Evolutionary conservation across 1,140 invertebrate species (phyloP).

Genomic region (Amphibalanus amphitrite): DNA sequence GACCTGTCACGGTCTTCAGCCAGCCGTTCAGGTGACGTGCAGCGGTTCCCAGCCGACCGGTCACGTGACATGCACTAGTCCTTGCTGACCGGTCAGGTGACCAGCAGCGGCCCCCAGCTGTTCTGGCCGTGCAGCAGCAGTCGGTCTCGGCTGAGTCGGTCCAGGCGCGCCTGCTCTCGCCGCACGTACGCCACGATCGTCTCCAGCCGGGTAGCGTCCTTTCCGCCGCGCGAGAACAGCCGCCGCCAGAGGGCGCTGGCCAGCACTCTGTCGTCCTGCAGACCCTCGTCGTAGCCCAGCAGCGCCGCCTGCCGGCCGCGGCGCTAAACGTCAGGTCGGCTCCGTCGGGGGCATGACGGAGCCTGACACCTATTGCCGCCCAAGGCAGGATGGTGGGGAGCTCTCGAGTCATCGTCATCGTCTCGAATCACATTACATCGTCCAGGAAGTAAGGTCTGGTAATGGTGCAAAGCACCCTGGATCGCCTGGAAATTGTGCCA

Average conservation of each 20-base stretch:
- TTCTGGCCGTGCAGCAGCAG: not conserved
- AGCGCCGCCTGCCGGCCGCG: constrained; percentile 49
- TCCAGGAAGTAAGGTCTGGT: not conserved
- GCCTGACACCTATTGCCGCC: not conserved
- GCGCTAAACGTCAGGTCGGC: not conserved
- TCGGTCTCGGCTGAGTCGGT: not conserved
- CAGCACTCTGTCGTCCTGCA: constrained; percentile 50
- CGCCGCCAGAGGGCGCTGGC: constrained; percentile 68
- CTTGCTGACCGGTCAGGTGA: not conserved
- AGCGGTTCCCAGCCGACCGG: too few species aligned
- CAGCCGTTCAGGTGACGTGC: too few species aligned
- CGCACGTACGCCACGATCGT: constrained; percentile 21
- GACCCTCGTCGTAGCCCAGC: constrained; percentile 68
- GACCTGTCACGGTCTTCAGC: too few species aligned
- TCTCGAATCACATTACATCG: not conserved
- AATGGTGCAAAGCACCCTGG: too few species aligned
- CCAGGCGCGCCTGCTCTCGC: constrained; percentile 19
- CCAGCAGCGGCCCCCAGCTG: not conserved
- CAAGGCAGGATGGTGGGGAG: not conserved
- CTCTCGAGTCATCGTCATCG: not conserved
- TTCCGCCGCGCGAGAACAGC: constrained; percentile 37
- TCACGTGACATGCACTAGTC: too few species aligned
- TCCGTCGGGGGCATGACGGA: not conserved
- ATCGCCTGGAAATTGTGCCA: too few species aligned
- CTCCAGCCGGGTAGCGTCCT: constrained; percentile 18